Conservation (phyloP, 2,797 vertebrate genomes). For the Crypturellus tataupa region DNA sequence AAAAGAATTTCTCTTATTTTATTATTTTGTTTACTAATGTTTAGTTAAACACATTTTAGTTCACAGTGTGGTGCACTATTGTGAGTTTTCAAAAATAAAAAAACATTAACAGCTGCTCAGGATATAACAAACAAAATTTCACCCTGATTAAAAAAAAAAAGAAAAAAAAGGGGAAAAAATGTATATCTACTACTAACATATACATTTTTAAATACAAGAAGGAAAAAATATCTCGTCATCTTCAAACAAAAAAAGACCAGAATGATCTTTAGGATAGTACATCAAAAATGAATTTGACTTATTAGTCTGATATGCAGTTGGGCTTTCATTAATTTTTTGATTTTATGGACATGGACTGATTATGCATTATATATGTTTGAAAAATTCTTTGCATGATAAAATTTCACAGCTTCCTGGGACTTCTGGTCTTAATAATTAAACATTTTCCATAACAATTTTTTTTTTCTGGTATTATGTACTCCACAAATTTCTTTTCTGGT, state of each 20-base stretch:
- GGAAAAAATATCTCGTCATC: background rate
- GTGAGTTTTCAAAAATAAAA: background rate
- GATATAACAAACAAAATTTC: background rate
- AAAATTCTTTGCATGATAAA: background rate
- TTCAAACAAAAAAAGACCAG: background rate
- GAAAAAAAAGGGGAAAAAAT: no score
- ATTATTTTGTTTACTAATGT: background rate
- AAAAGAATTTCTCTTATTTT: background rate
- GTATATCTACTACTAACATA: no score
- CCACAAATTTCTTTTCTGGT: background rate
- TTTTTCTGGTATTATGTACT: background rate
- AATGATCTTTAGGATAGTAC: background rate
- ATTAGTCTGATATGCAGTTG: background rate
- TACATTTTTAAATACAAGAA: background rate
- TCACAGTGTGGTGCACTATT: background rate
- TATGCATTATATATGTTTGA: background rate
- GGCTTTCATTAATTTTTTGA: background rate
- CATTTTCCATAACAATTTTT: background rate
- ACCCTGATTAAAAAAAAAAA: accelerated
- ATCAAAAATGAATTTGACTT: background rate
- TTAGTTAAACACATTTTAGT: background rate
- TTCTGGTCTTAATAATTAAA: background rate
- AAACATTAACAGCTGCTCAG: background rate
- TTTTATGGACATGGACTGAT: background rate
- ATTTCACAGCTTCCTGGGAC: background rate